Evolutionary conservation across 2,113 vertebrate species (phyloP), one percentile per base, ranked within the genome.

Genomic region (Tragelaphus strepsiceros): DNA sequence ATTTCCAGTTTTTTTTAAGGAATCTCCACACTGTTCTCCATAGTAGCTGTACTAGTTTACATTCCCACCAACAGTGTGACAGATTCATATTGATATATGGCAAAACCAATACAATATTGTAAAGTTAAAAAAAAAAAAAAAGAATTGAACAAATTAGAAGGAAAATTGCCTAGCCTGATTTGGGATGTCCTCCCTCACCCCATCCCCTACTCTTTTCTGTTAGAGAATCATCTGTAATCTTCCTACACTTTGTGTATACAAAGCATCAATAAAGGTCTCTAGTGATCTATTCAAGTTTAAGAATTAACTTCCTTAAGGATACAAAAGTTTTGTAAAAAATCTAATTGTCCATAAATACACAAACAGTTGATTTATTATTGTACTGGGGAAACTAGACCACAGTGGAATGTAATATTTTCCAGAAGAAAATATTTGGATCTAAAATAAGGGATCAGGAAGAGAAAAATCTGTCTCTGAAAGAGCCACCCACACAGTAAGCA

Each of bases 381-480:
- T 19, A 78, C 30, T 35, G 7, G 49, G 32, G 32, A 96, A 94
- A 96, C 39, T 32, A 96, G 54, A 95, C 21, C 35, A 94, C 13
- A 95, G 80, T 39, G n/a, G 93, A 93, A 96, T 59, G 64, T 14
- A 85, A 43, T 78, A 80, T 96, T 97, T 90, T 81, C 77, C 74
- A 95, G 32, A 61, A 95, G 54, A 82, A 96, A 88, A 90, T 84
- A 90, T 54, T 35, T 83, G 61, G 17, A 54, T 95, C 80, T 97
- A 95, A 98, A 97, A 93, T 95, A 95, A 96, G 43, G 43, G 28
- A 81, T 56, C 56, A 61, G 86, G 59, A 94, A 90, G 80, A 89
- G 62, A 84, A 85, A 97, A 87, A 56, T 67, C 77, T 93, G 30
- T 92, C 56, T 97, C 82, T 53, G 67, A 51, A 82, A 88, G 43